Evolutionary conservation across 2,113 vertebrate genomes (phyloP).

Genomic region (Eudorcas thomsonii): DNA sequence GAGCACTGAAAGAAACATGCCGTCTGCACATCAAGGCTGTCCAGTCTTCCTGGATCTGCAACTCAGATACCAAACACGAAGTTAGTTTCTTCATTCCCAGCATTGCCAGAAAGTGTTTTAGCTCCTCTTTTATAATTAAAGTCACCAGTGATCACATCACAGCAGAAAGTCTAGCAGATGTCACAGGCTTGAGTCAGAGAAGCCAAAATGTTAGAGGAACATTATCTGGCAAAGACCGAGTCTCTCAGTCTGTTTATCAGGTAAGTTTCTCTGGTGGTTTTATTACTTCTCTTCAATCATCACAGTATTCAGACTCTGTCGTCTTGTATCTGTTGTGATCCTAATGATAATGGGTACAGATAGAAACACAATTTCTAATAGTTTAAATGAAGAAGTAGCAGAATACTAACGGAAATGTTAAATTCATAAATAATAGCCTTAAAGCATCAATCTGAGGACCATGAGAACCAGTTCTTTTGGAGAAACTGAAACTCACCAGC

Average conservation of each 20-base stretch:
- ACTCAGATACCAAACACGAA: background rate
- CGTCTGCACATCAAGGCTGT: background rate
- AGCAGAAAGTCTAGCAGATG: background rate
- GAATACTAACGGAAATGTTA: background rate
- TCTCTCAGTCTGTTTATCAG: background rate
- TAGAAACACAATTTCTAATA: background rate
- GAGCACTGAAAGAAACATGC: accelerated
- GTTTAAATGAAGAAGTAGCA: background rate
- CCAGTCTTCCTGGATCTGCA: background rate
- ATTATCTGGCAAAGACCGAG: background rate
- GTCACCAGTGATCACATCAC: background rate
- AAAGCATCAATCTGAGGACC: background rate
- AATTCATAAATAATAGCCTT: background rate
- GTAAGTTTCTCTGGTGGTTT: background rate
- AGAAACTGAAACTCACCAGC: background rate
- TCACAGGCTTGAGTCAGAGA: background rate
- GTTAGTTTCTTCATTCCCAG: background rate
- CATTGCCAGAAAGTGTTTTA: background rate
- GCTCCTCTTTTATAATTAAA: background rate
- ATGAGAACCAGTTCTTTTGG: background rate
- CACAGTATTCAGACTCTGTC: background rate
- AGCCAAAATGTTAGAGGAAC: background rate
- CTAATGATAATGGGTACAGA: background rate
- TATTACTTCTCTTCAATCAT: background rate
- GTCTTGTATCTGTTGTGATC: background rate